Base-by-base conservation (phyloP, 1,140 invertebrate genomes). In the Argopecten irradians region DNA sequence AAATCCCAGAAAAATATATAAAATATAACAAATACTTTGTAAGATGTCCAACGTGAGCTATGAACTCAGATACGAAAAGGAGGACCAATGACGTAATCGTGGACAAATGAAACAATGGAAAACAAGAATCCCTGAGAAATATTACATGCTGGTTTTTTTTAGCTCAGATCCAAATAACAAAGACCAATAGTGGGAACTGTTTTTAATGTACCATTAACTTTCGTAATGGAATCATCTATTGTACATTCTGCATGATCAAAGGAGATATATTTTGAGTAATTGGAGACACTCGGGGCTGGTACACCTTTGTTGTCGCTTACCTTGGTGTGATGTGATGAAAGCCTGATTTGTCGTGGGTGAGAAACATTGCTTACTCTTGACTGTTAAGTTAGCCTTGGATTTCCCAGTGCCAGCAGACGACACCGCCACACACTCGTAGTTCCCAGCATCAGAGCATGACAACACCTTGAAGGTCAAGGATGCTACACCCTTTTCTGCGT, bases 351-450 rank as follows among this genome's bases (percentile, higher is more conserved):
- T 71, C 22, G 55, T 71, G 55, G 55, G 55, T 3, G 55, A 71
- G 22, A 71, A 28, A 71, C 55, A 71, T 71, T 71, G 1, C 55
- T 71, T 71, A 71, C 55, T 71, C 55, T 71, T 71, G 22, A 71
- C 55, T n/a, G 55, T 71, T n/a, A 71, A 71, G 22, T 1, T 28
- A 28, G 55, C 55, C 22, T 16, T 28, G 16, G 55, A 71, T n/a
- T 71, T 71, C 22, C 55, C 55, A n/a, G 55, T 71, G 55, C 55
- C 55, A 71, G 55, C 55, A 71, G 55, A 71, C 13, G 55, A 71
- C 22, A 71, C 55, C 1, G 55, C 55, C 22, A 71, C 55, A 71
- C 55, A 71, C 55, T 71, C 55, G 22, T 71, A 71, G 22, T 71
- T 71, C 55, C 55, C 55, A 16, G 8, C 16, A n/a, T 71, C 55